Base-by-base conservation (phyloP, 1,140 invertebrate species). In the Sminthurides bifidus region DNA sequence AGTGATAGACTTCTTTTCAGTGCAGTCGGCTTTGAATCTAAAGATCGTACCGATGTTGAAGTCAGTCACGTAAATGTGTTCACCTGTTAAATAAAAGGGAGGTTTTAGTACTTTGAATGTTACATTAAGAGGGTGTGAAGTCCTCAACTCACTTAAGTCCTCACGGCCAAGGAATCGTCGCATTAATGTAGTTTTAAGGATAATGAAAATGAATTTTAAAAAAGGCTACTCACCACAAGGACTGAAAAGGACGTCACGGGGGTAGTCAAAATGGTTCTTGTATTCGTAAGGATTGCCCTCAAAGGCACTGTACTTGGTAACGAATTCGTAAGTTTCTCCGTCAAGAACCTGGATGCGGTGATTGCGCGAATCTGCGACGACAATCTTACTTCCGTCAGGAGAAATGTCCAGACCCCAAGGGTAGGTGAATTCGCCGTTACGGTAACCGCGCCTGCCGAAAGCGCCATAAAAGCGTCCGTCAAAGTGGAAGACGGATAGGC, bases 361-460 rank as follows among this genome's bases (percentile, higher is more conserved):
- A 24, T 62, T 62, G 23, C 41, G 17, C 2, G 49, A 62, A 45
- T 61, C 85, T 92, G 29, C 88, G 0, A 96, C 87, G 0, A 87
- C 79, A 48, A 96, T 91, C 56, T 87, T 80, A 12, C 85, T 82
- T 17, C 83, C 75, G n/a, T 61, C 53, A 0, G 77, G 73, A 68
- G 94, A 90, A 0, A 83, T 81, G 10, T 88, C 87, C 5, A 96
- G 85, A 71, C 94, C 93, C 93, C 93, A 97, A 0, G 92, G 93
- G 73, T 95, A 96, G 65, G 90, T 87, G 64, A 97, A 95, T 66
- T 93, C 84, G 1, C 91, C 91, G 59, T 79, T 79, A 48, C 82
- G 79, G 56, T 79, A 79, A 8, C 92, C 92, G 63, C 85, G 85
- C 53, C 87, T 83, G 14, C 92, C 92, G 68, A 96, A 95, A 61